Base-by-base conservation (phyloP, 1,140 invertebrate species). In the Zaprionus davidi region DNA sequence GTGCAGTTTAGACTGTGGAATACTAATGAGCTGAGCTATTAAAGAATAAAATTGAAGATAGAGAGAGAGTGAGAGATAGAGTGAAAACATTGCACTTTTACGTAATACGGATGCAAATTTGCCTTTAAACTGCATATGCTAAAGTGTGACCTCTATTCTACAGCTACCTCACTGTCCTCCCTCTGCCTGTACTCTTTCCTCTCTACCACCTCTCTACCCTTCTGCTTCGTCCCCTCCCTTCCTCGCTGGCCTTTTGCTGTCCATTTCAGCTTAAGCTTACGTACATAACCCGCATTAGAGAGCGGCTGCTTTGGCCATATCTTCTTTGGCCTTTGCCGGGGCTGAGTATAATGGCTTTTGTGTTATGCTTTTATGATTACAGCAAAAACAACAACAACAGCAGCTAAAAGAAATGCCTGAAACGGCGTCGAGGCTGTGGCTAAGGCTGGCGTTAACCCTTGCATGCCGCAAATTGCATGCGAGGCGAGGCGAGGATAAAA, bases 291-390 rank as follows among this genome's bases (percentile, higher is more conserved):
- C 67, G 63, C 41, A 75, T 70, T 70, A 70, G 53, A 70, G 41
- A 70, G 53, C 62, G 41, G 12, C 66, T 57, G 59, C 59, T 62
- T 70, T 38, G 28, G 67, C 34, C 53, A 64, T 75, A 71, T 75
- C 53, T 70, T 46, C 38, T 46, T 31, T 70, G 51, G 58, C 59
- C 58, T 62, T 64, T 49, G 67, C 51, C 53, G 31, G 72, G 55
- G 22, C 49, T 60, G 59, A 67, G 73, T 78, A 76, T 79, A 82
- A 86, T 87, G 83, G 82, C 83, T 87, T 85, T 86, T 86, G 82
- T 86, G 79, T 86, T 86, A 87, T 86, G 79, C 83, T 87, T 80
- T 86, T 86, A 86, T 87, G 83, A 87, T 86, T 82, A 81, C 81
- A 81, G 77, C 65, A 67, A 80, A 77, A 67, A 73, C 81, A 80